Base-by-base conservation (phyloP, 2,113 vertebrate genomes). In the Centropristis striata region DNA sequence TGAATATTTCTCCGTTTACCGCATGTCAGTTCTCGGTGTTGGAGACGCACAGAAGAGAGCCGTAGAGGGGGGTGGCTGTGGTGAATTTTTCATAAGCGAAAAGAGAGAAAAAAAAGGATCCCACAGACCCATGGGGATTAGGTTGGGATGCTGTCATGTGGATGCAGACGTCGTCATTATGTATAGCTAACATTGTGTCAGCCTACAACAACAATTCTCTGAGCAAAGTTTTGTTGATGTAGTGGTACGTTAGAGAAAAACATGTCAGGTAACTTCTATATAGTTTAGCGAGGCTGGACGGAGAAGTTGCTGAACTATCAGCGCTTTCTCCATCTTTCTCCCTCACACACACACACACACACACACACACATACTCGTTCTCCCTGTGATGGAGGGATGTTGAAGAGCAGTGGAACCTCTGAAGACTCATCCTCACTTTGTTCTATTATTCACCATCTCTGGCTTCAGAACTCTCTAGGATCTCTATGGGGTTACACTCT, bases 391-490 rank as follows among this genome's bases (percentile, higher is more conserved):
- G 75, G 86, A 88, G 88, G 86, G 81, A 84, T 90, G 86, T 49
- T 83, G 92, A 93, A 94, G 89, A 93, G 91, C 88, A 90, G 88
- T 66, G 86, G 88, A 94, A 86, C 86, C 94, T 95, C 95, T 85
- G 93, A 93, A 95, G 93, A 89, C 90, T 76, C 82, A 51, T 94
- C 84, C 92, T 86, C 87, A 93, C 95, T 96, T 96, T 96, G 95
- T 96, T 96, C 93, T 95, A 96, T 96, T 95, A 96, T 96, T 96
- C 93, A 96, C 93, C 85, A 95, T 90, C 88, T 89, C 88, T 67
- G 85, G 93, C 93, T 94, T 95, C 86, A 95, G 91, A 96, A 93
- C 91, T 92, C 91, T 83, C 90, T 88, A 80, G 84, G 82, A 89
- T 92, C 91, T 94, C 90, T 55, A 61, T 58, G 87, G 92, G 94